Percentiles rank a stretch among this genome's conserved stretches.
phyloP scores from a whole-genome alignment of 2,113 vertebrate species.

The Phrynosoma blainvillii region DNA sequence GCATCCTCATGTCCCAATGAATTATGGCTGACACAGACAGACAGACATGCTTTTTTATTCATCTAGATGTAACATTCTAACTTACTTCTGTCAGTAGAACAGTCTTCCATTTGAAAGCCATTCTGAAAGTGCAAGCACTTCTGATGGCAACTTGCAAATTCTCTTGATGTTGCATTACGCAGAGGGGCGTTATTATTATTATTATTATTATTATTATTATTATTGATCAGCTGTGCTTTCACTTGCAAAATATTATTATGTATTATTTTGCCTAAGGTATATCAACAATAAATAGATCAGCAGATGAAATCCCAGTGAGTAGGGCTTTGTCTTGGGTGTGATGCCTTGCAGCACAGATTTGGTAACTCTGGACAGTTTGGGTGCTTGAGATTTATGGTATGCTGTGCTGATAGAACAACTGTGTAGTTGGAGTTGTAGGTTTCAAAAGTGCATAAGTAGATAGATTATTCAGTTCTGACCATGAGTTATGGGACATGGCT shows the following conservation, averaged over 20 bases:
- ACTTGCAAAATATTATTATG: neutral
- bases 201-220: too few relatives aligned
- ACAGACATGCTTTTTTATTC: too few relatives aligned
- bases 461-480: neutral
- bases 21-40: too few relatives aligned
- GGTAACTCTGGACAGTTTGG: neutral
- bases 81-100: neutral
- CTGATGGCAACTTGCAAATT: neutral
- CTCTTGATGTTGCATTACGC: neutral
- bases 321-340: neutral
- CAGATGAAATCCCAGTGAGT: neutral
- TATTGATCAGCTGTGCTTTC: neutral
- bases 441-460: neutral
- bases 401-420: neutral
- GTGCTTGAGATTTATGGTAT: neutral
- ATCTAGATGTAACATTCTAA: too few relatives aligned
- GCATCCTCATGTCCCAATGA: too few relatives aligned
- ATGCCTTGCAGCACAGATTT: neutral
- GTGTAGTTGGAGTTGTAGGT: neutral
- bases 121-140: neutral
- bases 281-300: neutral
- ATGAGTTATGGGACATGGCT: slow-evolving; percentile 39
- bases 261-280: neutral
- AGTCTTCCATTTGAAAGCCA: neutral
- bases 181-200: too few relatives aligned